Percentiles rank a stretch among this genome's conserved stretches.
Evolutionary conservation across 2,888 invertebrate species (phyloP).

Genomic region (Chrysolina haemoptera): DNA sequence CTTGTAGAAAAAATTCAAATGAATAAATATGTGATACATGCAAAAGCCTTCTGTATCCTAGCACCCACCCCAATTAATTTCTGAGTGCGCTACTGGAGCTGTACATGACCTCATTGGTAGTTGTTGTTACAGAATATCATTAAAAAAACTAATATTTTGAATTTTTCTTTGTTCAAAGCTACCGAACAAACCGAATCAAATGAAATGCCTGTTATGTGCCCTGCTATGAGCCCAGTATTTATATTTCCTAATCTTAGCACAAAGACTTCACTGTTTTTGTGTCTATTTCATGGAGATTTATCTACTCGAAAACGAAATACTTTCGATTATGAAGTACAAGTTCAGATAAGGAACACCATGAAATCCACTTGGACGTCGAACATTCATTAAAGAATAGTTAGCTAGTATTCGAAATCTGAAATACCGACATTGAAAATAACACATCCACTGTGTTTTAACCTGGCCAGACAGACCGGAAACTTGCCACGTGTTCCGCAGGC

Average conservation of each 20-base stretch:
- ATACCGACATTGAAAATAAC: conserved; percentile 23
- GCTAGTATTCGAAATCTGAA: conserved; percentile 20
- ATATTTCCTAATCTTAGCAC: conserved; percentile 18
- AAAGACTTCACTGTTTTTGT: conserved; percentile 19
- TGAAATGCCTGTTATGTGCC: not conserved
- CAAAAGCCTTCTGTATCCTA: too few relatives aligned
- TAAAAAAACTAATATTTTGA: too few relatives aligned
- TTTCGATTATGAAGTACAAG: conserved; percentile 9
- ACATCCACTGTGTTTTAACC: conserved; percentile 24
- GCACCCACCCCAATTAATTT: too few relatives aligned
- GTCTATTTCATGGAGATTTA: conserved; percentile 9
- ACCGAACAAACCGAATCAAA: not conserved
- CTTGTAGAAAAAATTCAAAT: too few relatives aligned
- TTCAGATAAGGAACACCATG: conserved; percentile 27
- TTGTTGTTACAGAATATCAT: not conserved
- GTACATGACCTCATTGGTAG: too few relatives aligned
- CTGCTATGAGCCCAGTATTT: not conserved
- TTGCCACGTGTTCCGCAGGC: conserved; percentile 34
- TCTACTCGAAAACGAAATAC: conserved; percentile 29
- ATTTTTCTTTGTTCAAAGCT: not conserved
- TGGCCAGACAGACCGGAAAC: conserved; percentile 33
- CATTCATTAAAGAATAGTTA: conserved; percentile 3
- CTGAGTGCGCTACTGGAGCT: too few relatives aligned
- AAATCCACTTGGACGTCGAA: conserved; percentile 18
- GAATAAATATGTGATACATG: too few relatives aligned